Evolutionary conservation across 2,113 vertebrate species (phyloP), one percentile per base, ranked within the genome.

Genomic region (Heterotis niloticus): DNA sequence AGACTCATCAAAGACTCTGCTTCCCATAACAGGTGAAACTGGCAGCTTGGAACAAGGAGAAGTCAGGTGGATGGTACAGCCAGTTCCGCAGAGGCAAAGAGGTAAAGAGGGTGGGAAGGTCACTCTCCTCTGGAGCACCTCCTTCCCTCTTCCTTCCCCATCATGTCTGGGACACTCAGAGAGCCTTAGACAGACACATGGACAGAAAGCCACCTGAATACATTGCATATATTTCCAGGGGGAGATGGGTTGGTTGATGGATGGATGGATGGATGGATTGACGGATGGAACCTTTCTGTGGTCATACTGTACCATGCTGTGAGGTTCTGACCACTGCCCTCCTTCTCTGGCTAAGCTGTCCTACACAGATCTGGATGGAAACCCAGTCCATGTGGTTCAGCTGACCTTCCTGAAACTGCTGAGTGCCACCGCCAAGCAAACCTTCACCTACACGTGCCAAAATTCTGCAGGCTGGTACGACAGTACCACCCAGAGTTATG

Each of bases 331-430:
- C 1, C 7, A n/a, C 2, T 51, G 23, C 34, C 83, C 11, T 80
- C 4, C 79, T 7, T 44, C 34, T 7, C 34, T 44, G 11, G 5
- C 80, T 56, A 83, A 98, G 96, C 96, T 98, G 85, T 93, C 92
- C 76, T 98, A 98, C 54, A 89, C 85, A 72, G 96, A 98, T 16
- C 87, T 89, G 0, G 93, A 96, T 0, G 95, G 94, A 29, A 90
- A 89, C 18, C 88, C 93, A 0, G 92, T 98, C 1, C 91, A 89
- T 0, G 90, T 96, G 65, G 93, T 98, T 0, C 96, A 98, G 80
- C 81, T 98, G 86, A 96, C 93, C 79, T 98, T 98, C 90, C 90
- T 98, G 68, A 95, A 95, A 44, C 83, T 98, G 69, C 90, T 98
- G 79, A 98, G 96, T 0, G 94, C 94, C 78, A 80, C 88, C 0